Evolutionary conservation across 2,888 invertebrate species (phyloP).

Genomic region (Creontiades dilutus): DNA sequence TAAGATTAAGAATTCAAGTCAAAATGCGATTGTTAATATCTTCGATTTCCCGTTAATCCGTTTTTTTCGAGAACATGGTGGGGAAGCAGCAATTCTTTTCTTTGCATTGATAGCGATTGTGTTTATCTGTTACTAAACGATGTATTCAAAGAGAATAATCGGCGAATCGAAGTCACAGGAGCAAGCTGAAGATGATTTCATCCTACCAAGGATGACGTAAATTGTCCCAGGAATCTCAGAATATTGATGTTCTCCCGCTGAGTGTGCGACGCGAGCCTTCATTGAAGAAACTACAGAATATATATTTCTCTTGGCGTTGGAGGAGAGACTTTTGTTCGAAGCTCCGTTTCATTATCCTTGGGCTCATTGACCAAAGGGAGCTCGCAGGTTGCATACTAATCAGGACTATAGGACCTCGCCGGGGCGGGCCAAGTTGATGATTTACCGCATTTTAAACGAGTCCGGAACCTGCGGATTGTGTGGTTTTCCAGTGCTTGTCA

Average conservation of each 20-base stretch:
- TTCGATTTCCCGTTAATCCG: too few species aligned
- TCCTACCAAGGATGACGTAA: constrained; percentile 14
- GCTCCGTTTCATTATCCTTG: constrained; percentile 46
- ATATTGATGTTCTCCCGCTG: constrained; percentile 19
- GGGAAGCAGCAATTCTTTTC: too few species aligned
- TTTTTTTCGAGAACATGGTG: too few species aligned
- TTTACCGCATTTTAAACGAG: constrained; percentile 59
- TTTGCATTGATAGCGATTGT: too few species aligned
- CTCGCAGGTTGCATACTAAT: constrained; percentile 40
- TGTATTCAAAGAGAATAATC: too few species aligned
- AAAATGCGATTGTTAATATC: too few species aligned
- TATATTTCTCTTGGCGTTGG: not conserved
- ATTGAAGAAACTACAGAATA: not conserved
- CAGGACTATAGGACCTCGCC: not conserved
- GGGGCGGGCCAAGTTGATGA: constrained; percentile 28
- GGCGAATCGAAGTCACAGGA: not conserved
- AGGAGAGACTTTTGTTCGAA: constrained; percentile 10
- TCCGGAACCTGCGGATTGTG: constrained; percentile 57
- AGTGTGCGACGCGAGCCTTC: not conserved
- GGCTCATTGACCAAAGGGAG: constrained; percentile 58
- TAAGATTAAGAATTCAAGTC: too few species aligned
- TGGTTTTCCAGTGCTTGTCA: constrained; percentile 42
- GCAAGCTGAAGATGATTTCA: constrained; percentile 33
- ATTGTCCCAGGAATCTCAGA: constrained; percentile 40
- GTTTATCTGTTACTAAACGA: too few species aligned